phyloP scores from a whole-genome alignment of 2,797 vertebrate genomes.

The Eidolon dupreanum region DNA sequence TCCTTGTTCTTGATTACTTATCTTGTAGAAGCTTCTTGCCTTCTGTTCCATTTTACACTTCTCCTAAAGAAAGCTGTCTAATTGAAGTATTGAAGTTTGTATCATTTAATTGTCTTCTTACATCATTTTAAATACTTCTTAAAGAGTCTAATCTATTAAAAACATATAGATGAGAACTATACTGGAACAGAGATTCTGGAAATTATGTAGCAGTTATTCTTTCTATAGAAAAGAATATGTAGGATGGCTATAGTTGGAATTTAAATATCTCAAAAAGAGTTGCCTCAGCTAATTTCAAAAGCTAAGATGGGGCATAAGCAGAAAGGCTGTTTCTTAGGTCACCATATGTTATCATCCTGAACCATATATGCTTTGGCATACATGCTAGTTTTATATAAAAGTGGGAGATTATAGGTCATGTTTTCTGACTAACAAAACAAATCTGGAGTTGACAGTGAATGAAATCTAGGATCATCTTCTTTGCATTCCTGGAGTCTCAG shows the following conservation, averaged over 20 bases:
- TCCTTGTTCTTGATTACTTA: not conserved
- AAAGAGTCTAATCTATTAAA: not conserved
- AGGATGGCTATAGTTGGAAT: not conserved
- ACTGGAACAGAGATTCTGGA: not conserved
- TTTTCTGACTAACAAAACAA: not conserved
- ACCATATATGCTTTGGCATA: not conserved
- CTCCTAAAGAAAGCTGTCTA: not conserved
- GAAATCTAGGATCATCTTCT: not conserved
- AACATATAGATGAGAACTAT: not conserved
- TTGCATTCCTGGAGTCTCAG: not conserved
- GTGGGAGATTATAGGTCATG: not conserved
- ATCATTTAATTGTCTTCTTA: not conserved
- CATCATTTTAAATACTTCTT: not conserved
- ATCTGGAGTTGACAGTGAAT: not conserved
- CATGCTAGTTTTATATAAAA: not conserved
- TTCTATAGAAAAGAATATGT: not conserved
- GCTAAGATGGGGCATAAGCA: not conserved
- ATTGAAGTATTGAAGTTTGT: not conserved
- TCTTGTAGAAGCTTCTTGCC: not conserved
- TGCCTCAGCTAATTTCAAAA: conserved; percentile 22
- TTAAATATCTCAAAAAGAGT: not conserved
- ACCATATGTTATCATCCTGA: not conserved
- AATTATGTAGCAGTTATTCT: not conserved
- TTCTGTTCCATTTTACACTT: not conserved
- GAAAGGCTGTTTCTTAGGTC: not conserved